phyloP scores from a whole-genome alignment of 1,140 invertebrate genomes.

The Meloidogyne floridensis region DNA sequence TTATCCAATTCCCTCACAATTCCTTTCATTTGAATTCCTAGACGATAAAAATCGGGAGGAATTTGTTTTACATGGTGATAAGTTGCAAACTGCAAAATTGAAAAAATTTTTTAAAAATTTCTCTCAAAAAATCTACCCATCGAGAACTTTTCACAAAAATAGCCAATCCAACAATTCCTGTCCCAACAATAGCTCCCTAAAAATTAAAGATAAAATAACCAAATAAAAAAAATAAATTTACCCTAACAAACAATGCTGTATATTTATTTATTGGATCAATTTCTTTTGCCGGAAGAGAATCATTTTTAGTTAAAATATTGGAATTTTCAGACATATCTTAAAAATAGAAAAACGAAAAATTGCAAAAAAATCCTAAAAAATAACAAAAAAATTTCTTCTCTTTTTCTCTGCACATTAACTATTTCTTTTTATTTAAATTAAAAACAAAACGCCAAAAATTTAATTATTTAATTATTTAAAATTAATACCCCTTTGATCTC shows the following conservation, averaged over 20 bases:
- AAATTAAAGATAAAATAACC: neutral
- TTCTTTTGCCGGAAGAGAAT: neutral
- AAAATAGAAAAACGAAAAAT: neutral
- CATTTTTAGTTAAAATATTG: slow-evolving; percentile 3
- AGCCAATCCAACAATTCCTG: slow-evolving; percentile 48
- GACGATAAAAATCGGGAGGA: slow-evolving; percentile 60
- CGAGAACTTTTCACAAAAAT: slow-evolving; percentile 55
- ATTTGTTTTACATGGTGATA: slow-evolving; percentile 62
- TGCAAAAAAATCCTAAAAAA: neutral
- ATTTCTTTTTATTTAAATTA: neutral
- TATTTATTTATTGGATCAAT: slow-evolving; percentile 31
- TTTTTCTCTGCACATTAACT: neutral
- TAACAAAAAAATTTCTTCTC: neutral
- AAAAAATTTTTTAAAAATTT: slow-evolving; percentile 22
- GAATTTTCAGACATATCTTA: neutral
- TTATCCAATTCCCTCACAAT: slow-evolving; percentile 50
- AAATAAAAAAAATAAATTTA: slow-evolving; percentile 7
- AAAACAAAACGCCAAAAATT: neutral
- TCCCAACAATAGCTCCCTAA: slow-evolving; percentile 57
- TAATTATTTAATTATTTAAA: neutral
- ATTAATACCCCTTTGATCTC: neutral
- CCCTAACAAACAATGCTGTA: slow-evolving; percentile 25
- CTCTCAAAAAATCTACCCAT: slow-evolving; percentile 34
- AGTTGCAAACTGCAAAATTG: slow-evolving; percentile 49
- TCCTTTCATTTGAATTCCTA: slow-evolving; percentile 58